A percentile compares a stretch with the other conserved stretches of the same genome.
Conservation (phyloP, 2,797 vertebrate species). For the Takifugu rubripes region DNA sequence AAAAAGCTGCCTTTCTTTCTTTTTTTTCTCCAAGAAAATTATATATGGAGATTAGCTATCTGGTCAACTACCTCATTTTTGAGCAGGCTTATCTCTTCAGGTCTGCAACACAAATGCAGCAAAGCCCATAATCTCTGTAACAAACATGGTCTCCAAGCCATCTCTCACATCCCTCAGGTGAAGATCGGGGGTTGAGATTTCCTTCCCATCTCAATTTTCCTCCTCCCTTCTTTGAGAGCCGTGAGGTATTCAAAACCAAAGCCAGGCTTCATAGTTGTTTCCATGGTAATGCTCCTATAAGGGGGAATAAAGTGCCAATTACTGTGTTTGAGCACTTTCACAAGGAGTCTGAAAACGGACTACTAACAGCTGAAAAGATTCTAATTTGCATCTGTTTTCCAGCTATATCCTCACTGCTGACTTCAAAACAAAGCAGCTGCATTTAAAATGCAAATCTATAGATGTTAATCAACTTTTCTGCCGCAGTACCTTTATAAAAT, state of each 20-base stretch:
- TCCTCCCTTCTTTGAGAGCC: conserved; percentile 29
- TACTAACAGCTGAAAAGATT: conserved; percentile 35
- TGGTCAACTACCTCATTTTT: conserved; percentile 30
- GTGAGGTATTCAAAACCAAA: conserved; percentile 52
- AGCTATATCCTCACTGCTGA: conserved; percentile 7
- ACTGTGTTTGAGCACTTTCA: conserved; percentile 63
- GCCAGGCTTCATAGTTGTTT: conserved; percentile 51
- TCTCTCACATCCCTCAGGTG: conserved; percentile 34
- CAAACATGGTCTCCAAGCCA: conserved; percentile 42
- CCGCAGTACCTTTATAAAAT: not conserved
- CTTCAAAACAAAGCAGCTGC: conserved; percentile 17
- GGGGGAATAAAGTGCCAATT: conserved; percentile 59
- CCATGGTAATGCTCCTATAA: conserved; percentile 61
- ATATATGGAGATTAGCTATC: conserved; percentile 37
- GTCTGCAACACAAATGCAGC: conserved; percentile 52
- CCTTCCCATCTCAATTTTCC: conserved; percentile 29
- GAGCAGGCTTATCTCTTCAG: conserved; percentile 40
- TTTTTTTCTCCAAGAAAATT: conserved; percentile 4
- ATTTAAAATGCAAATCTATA: conserved; percentile 24
- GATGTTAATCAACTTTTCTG: conserved; percentile 17
- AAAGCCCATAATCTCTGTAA: conserved; percentile 40
- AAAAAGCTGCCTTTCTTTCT: conserved; percentile 35
- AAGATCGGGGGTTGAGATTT: conserved; percentile 17
- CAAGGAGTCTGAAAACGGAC: conserved; percentile 49
- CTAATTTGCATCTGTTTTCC: conserved; percentile 33